Base-by-base conservation (phyloP, 2,888 invertebrate species). In the Tenthredo mesomela region DNA sequence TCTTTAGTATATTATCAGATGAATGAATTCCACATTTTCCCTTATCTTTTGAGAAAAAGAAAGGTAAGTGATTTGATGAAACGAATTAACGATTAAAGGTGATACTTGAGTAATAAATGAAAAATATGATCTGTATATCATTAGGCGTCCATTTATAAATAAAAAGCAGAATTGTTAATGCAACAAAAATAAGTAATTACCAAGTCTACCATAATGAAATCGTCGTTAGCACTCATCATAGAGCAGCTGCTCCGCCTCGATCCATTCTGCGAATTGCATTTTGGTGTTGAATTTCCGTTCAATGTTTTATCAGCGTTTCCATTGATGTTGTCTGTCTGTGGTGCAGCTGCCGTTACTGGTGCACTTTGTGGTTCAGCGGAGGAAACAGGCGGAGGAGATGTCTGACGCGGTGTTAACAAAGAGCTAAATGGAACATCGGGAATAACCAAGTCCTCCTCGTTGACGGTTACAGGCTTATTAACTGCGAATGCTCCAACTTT, bases 401-500 rank as follows among this genome's bases (percentile, higher is more conserved):
- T 90, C 88, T 92, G 91, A 85, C 91, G 91, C 40, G 94, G 94
- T 43, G 93, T 92, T 86, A 95, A 91, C 21, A 95, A 90, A 86
- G 94, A 95, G 89, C 95, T 96, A 87, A 97, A 95, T 0, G 97
- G 97, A 84, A 96, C 95, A 88, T 96, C 94, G 21, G 95, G 94
- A 88, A 95, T 92, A 85, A 95, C 93, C 87, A 94, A 93, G 87
- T 95, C 95, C 58, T 95, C 94, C 87, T 94, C 94, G 18, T 94
- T 90, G 95, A 92, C 90, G 86, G 90, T 94, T 78, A 96, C 94
- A 90, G 95, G 95, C n/a, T 95, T 94, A 47, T 94, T 94, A 88
- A 96, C 96, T 7, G 96, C 97, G 93, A 97, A 97, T 0, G 97
- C 97, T 67, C 97, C 97, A 0, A 96, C 95, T 87, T 96, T 96